Evolutionary conservation across 2,888 invertebrate species (phyloP).

Genomic region (Heliconius ethilla): DNA sequence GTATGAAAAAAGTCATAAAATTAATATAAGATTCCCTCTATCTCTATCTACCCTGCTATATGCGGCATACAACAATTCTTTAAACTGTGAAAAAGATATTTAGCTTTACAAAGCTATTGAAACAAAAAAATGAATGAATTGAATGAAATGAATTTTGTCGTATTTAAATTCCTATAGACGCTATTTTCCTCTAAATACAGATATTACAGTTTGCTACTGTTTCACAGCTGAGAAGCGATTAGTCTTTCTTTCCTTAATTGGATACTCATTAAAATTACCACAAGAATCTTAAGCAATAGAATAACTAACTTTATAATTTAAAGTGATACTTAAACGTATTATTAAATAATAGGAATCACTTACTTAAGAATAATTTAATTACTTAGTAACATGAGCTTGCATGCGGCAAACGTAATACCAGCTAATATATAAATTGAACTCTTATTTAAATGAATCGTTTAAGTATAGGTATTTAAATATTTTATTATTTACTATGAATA

Average conservation of each 20-base stretch:
- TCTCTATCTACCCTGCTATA: background rate
- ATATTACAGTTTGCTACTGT: background rate
- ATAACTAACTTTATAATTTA: background rate
- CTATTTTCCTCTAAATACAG: background rate
- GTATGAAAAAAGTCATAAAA: no score
- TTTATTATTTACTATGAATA: background rate
- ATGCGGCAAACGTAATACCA: conserved; percentile 24
- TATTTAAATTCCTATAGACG: background rate
- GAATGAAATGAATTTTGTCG: no score
- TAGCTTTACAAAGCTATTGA: background rate
- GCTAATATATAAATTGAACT: background rate
- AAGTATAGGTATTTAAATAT: background rate
- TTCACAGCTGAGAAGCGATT: background rate
- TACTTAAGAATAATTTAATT: conserved; percentile 28
- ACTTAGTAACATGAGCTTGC: conserved; percentile 30
- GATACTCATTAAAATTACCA: background rate
- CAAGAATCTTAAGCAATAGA: background rate
- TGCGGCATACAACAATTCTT: no score
- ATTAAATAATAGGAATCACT: conserved; percentile 17
- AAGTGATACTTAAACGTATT: background rate
- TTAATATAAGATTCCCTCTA: background rate
- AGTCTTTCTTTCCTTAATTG: background rate
- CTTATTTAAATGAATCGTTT: background rate
- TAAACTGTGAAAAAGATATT: background rate
- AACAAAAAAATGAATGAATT: background rate